Base-by-base conservation (phyloP, 2,888 invertebrate species). In the Trichacis sp. region DNA sequence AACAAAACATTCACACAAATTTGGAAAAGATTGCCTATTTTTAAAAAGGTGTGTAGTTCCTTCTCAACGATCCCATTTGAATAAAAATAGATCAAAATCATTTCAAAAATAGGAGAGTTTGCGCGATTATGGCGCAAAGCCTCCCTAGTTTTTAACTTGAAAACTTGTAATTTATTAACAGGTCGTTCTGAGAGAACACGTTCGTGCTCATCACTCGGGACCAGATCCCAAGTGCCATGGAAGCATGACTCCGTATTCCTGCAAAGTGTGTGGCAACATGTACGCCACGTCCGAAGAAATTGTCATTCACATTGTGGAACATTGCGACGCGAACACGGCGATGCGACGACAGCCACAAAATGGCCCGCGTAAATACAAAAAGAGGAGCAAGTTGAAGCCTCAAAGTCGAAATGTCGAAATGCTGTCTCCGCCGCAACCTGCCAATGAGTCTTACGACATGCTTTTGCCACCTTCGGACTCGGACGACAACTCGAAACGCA, bases 311-410 rank as follows among this genome's bases (percentile, higher is more conserved):
- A 88, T 94, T 69, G 94, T 94, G 46, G 91, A 93, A 76, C 94
- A 94, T 78, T 93, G 93, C 77, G 94, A 94, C 81, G 90, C 92
- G 70, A 94, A 94, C 79, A 94, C 94, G 0, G 94, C 93, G 1
- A 87, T 92, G 84, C 91, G 92, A 73, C 85, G 93, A 45, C 92
- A 92, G 74, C 93, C 93, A 0, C 91, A 93, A 88, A 88, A 89
- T 43, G 93, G 90, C 0, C 92, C 92, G 0, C 87, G 94, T 1
- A 94, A 94, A 77, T 94, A 94, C 82, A 94, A 93, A 80, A 88
- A 93, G 0, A 87, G 94, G 53, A 89, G 93, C 71, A 93, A 93
- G 84, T 77, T 93, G 14, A 93, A 92, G 79, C 88, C 89, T 0
- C 89, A 89, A 71, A n/a, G n/a, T n/a, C 90, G 90, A 70, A 47